Conservation (phyloP, 1,140 invertebrate genomes). For the Asbolus verrucosus region DNA sequence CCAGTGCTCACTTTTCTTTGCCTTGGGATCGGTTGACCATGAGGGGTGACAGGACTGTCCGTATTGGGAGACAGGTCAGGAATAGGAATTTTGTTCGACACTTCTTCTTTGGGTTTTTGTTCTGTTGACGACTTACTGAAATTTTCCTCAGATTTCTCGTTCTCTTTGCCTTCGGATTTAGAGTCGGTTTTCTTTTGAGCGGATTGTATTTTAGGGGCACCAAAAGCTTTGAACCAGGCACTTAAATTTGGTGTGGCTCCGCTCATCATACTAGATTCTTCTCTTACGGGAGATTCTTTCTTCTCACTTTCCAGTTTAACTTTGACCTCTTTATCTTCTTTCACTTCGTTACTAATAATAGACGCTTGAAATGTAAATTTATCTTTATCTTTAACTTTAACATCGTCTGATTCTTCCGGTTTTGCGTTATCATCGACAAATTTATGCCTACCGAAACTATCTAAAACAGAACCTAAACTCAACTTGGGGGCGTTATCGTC, state of each 20-base stretch:
- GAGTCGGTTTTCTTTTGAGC: constrained; percentile 64
- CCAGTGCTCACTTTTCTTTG: constrained; percentile 77
- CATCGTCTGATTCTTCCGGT: constrained; percentile 64
- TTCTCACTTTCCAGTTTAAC: neutral
- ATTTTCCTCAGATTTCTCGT: constrained; percentile 66
- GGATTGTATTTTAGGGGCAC: constrained; percentile 74
- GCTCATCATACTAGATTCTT: constrained; percentile 41
- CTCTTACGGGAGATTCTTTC: constrained; percentile 23
- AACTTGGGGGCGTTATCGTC: constrained; percentile 79
- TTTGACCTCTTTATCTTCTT: constrained; percentile 51
- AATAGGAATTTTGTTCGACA: constrained; percentile 46
- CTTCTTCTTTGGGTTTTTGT: constrained; percentile 31
- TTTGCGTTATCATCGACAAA: constrained; percentile 69
- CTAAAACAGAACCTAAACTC: constrained; percentile 83
- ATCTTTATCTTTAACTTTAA: constrained; percentile 56
- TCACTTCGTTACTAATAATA: constrained; percentile 17
- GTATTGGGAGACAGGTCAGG: constrained; percentile 62
- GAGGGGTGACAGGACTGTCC: constrained; percentile 66
- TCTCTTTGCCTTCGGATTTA: constrained; percentile 64
- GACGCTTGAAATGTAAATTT: constrained; percentile 8
- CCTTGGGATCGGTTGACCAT: constrained; percentile 70
- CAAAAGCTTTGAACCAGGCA: constrained; percentile 92
- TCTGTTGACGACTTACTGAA: neutral
- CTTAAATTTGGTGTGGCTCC: constrained; percentile 84
- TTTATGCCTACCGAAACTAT: constrained; percentile 73